Percentiles rank a stretch among this genome's conserved stretches.
phyloP scores from a whole-genome alignment of 92 coral and sea anemone species.

The Micromussa lordhowensis region DNA sequence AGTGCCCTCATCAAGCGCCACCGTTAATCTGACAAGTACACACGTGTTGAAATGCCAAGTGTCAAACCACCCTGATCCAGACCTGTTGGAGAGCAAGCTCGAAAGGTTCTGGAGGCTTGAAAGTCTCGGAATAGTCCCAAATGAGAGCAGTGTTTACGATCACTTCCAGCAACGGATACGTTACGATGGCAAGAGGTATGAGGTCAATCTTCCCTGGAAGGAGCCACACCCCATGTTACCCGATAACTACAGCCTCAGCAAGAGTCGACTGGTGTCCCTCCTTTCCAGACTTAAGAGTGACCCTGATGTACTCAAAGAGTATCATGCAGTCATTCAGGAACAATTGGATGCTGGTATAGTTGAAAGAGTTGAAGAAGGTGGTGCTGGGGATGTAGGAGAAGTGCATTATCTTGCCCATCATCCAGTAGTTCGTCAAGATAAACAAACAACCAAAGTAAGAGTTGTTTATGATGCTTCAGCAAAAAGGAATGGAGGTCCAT shows the following conservation, averaged over 20 bases:
- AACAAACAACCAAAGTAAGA: constrained; percentile 50
- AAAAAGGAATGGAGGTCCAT: not conserved
- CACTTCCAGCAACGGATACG: too few relatives aligned
- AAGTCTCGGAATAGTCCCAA: too few relatives aligned
- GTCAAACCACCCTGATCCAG: too few relatives aligned
- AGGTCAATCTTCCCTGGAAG: constrained; percentile 67
- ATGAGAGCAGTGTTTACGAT: too few relatives aligned
- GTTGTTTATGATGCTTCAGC: constrained; percentile 59
- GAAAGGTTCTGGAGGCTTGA: too few relatives aligned
- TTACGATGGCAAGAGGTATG: constrained; percentile 35
- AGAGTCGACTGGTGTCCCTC: too few relatives aligned
- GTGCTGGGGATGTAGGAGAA: not conserved
- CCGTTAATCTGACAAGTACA: too few relatives aligned
- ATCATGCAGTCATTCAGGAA: constrained; percentile 43
- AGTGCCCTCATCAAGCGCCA: too few relatives aligned
- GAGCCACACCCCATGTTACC: constrained; percentile 47
- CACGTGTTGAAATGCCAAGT: too few relatives aligned
- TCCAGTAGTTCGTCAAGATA: constrained; percentile 33
- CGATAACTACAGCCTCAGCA: too few relatives aligned
- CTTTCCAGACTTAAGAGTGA: constrained; percentile 32
- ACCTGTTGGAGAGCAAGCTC: too few relatives aligned
- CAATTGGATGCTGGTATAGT: constrained; percentile 42
- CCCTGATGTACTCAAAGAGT: constrained; percentile 53
- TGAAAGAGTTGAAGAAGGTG: constrained; percentile 2
- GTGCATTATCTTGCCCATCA: constrained; percentile 63